phyloP scores from a whole-genome alignment of 2,797 vertebrate species.

The Lithobates sylvaticus region DNA sequence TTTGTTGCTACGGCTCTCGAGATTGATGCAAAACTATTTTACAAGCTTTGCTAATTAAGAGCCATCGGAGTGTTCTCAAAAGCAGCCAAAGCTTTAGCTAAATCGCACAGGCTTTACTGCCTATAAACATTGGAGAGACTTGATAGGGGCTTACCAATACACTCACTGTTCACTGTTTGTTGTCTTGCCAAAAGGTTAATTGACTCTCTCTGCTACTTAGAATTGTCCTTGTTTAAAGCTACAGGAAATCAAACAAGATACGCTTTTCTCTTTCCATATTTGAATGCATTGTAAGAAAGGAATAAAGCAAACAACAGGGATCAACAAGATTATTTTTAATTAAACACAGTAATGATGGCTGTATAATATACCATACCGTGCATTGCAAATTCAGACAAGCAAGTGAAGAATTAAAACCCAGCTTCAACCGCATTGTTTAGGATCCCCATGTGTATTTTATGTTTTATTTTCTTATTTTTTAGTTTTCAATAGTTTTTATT shows the following conservation, averaged over 20 bases:
- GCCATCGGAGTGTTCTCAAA: constrained; percentile 2
- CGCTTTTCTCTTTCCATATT: not conserved
- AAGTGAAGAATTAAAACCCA: not conserved
- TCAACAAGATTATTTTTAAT: constrained; percentile 18
- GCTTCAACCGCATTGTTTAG: not conserved
- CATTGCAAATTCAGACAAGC: not conserved
- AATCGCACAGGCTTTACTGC: constrained; percentile 19
- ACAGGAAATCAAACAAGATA: constrained; percentile 19
- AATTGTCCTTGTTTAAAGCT: not conserved
- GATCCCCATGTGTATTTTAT: not conserved
- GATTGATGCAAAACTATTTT: constrained; percentile 43
- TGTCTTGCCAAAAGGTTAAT: constrained; percentile 50
- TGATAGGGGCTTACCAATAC: not conserved
- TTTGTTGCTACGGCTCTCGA: constrained; percentile 17
- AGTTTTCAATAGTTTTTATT: too few relatives aligned
- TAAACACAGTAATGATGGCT: not conserved
- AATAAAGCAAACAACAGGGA: not conserved
- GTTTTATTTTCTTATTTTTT: too few relatives aligned
- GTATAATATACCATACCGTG: constrained; percentile 5
- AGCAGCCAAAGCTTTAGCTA: constrained; percentile 28
- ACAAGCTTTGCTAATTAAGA: constrained; percentile 42
- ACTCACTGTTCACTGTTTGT: constrained; percentile 4
- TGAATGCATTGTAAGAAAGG: not conserved
- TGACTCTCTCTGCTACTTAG: constrained; percentile 30
- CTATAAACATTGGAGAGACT: constrained; percentile 42